Conservation (phyloP, 2,888 invertebrate species). For the Cryptus armator region DNA sequence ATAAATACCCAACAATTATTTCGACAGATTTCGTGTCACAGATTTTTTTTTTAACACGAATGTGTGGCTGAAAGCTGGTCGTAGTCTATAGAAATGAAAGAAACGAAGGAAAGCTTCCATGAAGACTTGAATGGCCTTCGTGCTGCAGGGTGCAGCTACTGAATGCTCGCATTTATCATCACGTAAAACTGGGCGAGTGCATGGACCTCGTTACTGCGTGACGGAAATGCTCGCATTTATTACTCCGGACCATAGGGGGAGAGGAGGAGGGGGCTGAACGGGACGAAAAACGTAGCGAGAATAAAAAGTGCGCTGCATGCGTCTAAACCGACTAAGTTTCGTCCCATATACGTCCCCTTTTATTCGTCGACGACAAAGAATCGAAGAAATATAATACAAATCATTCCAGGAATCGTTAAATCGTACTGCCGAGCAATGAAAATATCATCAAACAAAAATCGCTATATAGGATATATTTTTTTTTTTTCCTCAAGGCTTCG, state of each 20-base stretch:
- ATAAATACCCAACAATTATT: not conserved
- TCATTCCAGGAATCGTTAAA: constrained; percentile 42
- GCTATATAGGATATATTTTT: not conserved
- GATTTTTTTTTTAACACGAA: not conserved
- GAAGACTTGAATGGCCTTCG: constrained; percentile 57
- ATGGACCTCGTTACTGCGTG: constrained; percentile 76
- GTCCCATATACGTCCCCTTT: constrained; percentile 8
- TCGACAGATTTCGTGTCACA: constrained; percentile 7
- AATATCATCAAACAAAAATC: constrained; percentile 30
- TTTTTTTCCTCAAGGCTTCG: constrained; percentile 17
- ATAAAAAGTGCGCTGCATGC: not conserved
- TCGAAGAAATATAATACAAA: constrained; percentile 32
- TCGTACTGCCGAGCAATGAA: constrained; percentile 37
- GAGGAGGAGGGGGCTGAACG: constrained; percentile 9
- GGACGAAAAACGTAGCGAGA: constrained; percentile 36
- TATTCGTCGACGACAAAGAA: constrained; percentile 33
- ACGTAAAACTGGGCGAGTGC: constrained; percentile 67
- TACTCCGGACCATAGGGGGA: constrained; percentile 47
- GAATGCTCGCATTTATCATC: constrained; percentile 74
- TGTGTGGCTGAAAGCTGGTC: constrained; percentile 1
- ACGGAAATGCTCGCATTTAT: constrained; percentile 75
- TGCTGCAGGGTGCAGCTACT: constrained; percentile 62
- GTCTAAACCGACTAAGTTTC: not conserved
- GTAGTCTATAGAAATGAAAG: not conserved
- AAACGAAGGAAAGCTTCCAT: not conserved